Conservation (phyloP, 1,140 invertebrate species). For the Kradibia gibbosae region DNA sequence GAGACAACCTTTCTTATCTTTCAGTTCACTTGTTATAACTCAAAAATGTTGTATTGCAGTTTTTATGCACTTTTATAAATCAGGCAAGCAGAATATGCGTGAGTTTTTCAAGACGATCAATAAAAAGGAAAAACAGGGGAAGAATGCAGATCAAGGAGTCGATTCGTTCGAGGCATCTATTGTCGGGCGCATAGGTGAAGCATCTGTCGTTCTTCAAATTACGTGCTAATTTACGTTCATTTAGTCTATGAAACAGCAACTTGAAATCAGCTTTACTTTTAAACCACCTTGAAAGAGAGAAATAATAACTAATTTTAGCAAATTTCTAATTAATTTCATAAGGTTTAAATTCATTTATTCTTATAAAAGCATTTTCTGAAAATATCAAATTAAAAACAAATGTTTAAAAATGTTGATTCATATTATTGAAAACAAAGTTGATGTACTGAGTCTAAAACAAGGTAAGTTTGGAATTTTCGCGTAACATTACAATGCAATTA, state of each 20-base stretch:
- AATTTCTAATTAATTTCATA: no score
- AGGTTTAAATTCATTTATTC: no score
- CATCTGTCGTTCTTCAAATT: slow-evolving; percentile 68
- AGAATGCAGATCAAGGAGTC: slow-evolving; percentile 45
- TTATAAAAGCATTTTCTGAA: no score
- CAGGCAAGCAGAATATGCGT: neutral
- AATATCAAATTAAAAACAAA: slow-evolving; percentile 2
- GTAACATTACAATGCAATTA: no score
- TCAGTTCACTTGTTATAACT: neutral
- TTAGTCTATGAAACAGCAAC: slow-evolving; percentile 57
- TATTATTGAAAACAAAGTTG: no score
- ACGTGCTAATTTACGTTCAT: slow-evolving; percentile 71
- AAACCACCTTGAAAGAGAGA: neutral
- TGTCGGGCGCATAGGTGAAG: slow-evolving; percentile 44
- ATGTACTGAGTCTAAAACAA: no score
- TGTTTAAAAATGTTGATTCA: no score
- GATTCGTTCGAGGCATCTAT: slow-evolving; percentile 48
- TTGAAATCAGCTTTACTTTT: slow-evolving; percentile 54
- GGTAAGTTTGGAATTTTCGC: no score
- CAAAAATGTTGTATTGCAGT: neutral
- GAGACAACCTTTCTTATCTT: neutral
- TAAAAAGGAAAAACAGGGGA: neutral
- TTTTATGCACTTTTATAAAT: neutral
- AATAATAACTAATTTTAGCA: no score
- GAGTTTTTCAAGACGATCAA: neutral